Evolutionary conservation across 2,113 vertebrate genomes (phyloP).

Genomic region (Barnardius zonarius): DNA sequence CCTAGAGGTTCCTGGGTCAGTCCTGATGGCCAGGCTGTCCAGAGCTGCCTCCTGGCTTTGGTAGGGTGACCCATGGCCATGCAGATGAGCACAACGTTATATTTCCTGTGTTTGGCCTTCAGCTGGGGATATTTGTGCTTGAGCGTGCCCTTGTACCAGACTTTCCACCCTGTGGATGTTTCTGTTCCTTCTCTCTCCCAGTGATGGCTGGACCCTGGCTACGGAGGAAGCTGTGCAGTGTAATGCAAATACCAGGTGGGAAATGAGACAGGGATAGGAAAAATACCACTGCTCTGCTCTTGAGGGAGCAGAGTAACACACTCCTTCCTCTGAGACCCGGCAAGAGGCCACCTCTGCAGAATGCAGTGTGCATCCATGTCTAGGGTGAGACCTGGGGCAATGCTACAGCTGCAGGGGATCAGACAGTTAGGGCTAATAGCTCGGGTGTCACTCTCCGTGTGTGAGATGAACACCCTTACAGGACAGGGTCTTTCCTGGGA

Average conservation of each 20-base stretch:
- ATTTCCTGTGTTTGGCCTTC: not conserved
- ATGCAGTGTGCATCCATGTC: not conserved
- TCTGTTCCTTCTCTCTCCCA: not conserved
- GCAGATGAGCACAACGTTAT: not conserved
- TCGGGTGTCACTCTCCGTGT: rapidly evolving
- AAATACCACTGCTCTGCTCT: not conserved
- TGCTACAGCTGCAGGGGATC: not conserved
- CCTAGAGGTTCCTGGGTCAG: not conserved
- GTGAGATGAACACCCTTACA: not conserved
- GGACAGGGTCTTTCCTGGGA: not conserved
- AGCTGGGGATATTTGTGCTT: not conserved
- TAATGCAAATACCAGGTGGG: not conserved
- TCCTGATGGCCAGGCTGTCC: not conserved
- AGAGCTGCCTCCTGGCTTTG: not conserved
- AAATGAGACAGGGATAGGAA: not conserved
- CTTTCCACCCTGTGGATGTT: not conserved
- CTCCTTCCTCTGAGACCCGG: not conserved
- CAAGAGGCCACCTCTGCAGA: not conserved
- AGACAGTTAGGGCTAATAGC: not conserved
- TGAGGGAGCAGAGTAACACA: not conserved
- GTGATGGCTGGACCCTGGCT: not conserved
- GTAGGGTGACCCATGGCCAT: not conserved
- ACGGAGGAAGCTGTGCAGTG: not conserved
- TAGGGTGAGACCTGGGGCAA: not conserved
- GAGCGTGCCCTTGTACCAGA: not conserved